Percentiles rank a stretch among this genome's conserved stretches.
Evolutionary conservation across 2,113 vertebrate species (phyloP).

Genomic region (Chloebia gouldiae): DNA sequence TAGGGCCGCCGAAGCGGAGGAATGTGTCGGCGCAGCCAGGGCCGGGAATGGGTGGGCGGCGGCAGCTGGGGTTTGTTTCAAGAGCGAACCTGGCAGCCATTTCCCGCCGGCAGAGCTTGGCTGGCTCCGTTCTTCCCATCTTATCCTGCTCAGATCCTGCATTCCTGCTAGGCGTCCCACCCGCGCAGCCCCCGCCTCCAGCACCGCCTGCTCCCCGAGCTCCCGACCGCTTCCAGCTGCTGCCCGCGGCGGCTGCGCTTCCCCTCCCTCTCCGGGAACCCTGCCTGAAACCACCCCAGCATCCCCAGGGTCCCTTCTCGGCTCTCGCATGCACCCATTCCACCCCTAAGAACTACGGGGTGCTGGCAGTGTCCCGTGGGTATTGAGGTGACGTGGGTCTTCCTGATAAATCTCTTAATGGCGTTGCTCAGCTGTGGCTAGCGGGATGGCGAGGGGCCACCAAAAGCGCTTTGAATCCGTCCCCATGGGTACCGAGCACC

Average conservation of each 20-base stretch:
- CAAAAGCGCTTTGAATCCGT: neutral
- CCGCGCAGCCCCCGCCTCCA: neutral
- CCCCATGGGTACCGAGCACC: neutral
- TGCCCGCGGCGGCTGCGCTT: neutral
- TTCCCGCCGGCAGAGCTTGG: neutral
- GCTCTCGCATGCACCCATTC: neutral
- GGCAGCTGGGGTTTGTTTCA: neutral
- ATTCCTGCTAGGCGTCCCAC: constrained; percentile 18
- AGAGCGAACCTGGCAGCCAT: neutral
- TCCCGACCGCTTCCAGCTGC: neutral
- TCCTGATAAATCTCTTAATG: neutral
- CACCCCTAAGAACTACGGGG: neutral
- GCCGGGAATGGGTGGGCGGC: neutral
- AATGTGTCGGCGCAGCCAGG: neutral
- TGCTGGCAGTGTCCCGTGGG: neutral
- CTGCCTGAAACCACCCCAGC: neutral
- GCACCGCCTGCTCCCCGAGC: neutral
- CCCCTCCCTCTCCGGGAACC: neutral
- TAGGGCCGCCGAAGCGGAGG: neutral
- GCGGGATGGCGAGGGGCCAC: neutral
- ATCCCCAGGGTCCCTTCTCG: neutral
- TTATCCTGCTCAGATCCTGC: neutral
- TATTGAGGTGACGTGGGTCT: neutral
- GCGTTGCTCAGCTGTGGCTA: neutral
- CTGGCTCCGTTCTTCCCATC: neutral